phyloP scores from a whole-genome alignment of 2,113 vertebrate genomes.

The Calidris pygmaea region DNA sequence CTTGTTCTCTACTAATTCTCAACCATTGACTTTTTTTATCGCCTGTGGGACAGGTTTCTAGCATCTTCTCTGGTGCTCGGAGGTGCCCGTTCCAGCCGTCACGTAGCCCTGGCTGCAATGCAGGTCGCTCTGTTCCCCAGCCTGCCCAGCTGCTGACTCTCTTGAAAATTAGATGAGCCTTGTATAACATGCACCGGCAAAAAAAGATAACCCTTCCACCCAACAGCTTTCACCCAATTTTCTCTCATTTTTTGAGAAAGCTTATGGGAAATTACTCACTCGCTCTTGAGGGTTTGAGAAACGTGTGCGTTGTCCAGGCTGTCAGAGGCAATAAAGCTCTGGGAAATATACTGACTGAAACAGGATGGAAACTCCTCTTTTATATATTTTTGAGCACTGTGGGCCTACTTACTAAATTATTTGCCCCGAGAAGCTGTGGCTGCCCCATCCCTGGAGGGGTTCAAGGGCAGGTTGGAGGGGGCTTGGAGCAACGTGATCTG shows the following conservation, averaged over 20 bases:
- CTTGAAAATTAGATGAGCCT: not conserved
- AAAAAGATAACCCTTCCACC: not conserved
- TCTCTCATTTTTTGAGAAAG: not conserved
- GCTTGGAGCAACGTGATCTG: too few species aligned
- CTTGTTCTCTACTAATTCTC: too few species aligned
- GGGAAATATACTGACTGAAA: not conserved
- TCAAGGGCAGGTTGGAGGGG: too few species aligned
- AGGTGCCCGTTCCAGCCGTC: not conserved
- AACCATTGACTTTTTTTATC: too few species aligned
- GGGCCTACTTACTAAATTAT: not conserved
- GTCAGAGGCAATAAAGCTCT: not conserved
- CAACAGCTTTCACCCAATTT: not conserved
- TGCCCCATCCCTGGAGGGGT: too few species aligned
- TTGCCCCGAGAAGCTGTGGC: not conserved
- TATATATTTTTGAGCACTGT: not conserved
- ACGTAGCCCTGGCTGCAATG: not conserved
- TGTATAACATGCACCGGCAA: not conserved
- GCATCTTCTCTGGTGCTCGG: not conserved
- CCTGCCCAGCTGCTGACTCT: not conserved
- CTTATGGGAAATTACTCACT: not conserved
- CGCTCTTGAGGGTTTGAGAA: not conserved
- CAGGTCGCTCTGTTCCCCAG: not conserved
- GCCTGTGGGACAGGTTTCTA: too few species aligned
- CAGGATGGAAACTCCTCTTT: not conserved
- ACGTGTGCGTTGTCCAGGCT: not conserved